Base-by-base conservation (phyloP, 2,888 invertebrate genomes). In the Eumacrocentrus americanus region DNA sequence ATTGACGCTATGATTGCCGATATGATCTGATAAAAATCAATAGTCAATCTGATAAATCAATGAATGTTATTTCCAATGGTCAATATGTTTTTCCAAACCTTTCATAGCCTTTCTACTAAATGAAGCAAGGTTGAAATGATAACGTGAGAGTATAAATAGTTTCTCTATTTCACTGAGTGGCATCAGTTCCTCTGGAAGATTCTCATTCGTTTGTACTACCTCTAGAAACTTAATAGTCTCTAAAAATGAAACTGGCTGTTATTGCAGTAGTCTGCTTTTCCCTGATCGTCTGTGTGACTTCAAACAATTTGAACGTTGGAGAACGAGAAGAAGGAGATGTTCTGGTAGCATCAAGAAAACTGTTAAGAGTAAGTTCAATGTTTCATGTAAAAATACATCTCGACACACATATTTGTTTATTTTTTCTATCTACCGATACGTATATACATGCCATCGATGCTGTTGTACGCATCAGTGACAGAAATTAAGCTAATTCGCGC, bases 331-430 rank as follows among this genome's bases (percentile, higher is more conserved):
- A 58, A 0, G 66, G 62, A 0, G 75, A 75, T 47, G 6, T 55
- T 0, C 25, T 71, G 2, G 47, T 69, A 3, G 20, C 59, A 2
- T 22, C 67, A 23, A 61, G 62, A 37, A 16, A 51, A n/a, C 58
- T 75, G 6, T 18, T 12, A 22, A 69, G 67, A 58, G 75, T 75
- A 67, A 68, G 64, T 57, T 20, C 25, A 16, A 38, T 50, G 38
- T 35, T 56, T 38, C 2, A 20, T 59, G 3, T 3, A 47, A 23
- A 14, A 12, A 23, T 11, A 29, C 1, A 46, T 44, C 40, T 3
- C 29, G 46, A 46, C 9, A 34, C n/a, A 37, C 9, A 23, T n/a
- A n/a, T n/a, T n/a, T n/a, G n/a, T n/a, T n/a, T 14, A 46, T 29
- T 20, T 11, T 7, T 11, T 9, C 4, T 9, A 56, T 6, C 23